Evolutionary conservation across 2,797 vertebrate species (phyloP).

Genomic region (Protosalanx chinensis): DNA sequence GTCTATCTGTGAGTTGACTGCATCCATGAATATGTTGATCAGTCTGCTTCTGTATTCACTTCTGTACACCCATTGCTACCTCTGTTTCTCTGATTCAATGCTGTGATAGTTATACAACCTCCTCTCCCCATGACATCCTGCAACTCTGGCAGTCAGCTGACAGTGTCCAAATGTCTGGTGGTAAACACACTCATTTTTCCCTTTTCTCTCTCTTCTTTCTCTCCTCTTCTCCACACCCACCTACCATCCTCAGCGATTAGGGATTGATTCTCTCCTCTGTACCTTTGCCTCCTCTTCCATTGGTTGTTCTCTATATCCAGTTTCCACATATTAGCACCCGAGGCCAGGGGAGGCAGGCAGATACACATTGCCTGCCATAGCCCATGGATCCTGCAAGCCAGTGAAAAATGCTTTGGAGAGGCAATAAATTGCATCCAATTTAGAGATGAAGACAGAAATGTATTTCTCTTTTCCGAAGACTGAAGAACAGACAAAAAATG

Average conservation of each 20-base stretch:
- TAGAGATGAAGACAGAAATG: slow-evolving; percentile 86
- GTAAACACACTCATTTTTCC: slow-evolving; percentile 67
- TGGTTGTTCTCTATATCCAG: slow-evolving; percentile 72
- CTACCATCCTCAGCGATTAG: slow-evolving; percentile 68
- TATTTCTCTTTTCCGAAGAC: slow-evolving; percentile 81
- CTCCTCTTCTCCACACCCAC: slow-evolving; percentile 47
- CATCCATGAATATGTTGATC: too few relatives aligned
- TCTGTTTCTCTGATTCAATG: slow-evolving; percentile 52
- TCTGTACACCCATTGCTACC: background rate
- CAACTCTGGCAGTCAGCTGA: slow-evolving; percentile 71
- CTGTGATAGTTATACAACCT: slow-evolving; percentile 69
- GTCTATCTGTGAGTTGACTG: background rate
- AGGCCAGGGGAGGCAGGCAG: slow-evolving; percentile 75
- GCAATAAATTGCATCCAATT: slow-evolving; percentile 88
- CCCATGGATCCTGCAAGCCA: slow-evolving; percentile 71
- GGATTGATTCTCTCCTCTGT: slow-evolving; percentile 75
- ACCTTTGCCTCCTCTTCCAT: slow-evolving; percentile 69
- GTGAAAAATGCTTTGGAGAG: slow-evolving; percentile 84
- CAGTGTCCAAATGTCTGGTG: slow-evolving; percentile 68
- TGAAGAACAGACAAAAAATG: slow-evolving; percentile 65
- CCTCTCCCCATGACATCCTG: slow-evolving; percentile 63
- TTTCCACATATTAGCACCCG: slow-evolving; percentile 80
- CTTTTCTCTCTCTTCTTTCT: slow-evolving; percentile 28
- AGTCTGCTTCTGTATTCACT: background rate
- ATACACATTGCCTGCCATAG: slow-evolving; percentile 77